Base-by-base conservation (phyloP, 2,888 invertebrate genomes). In the Ernsta delagoae region DNA sequence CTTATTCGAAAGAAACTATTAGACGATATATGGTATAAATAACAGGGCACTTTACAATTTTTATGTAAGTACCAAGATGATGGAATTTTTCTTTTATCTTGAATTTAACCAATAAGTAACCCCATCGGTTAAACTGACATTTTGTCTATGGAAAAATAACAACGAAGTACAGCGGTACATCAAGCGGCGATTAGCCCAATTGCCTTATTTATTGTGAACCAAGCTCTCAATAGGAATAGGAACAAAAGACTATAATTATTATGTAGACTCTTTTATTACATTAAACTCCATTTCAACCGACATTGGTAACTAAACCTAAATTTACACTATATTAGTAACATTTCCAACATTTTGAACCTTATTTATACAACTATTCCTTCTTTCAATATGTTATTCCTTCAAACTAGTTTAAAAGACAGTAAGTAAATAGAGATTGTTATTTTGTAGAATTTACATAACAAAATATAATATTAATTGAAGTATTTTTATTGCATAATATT, bases 301-400 rank as follows among this genome's bases (percentile, higher is more conserved):
- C 56, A 62, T 57, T 39, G 62, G 61, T 62, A 67, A 68, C 67
- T 68, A 68, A 56, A 39, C 48, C 67, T 68, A 68, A 67, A 56
- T 67, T 67, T 67, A 67, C 61, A 34, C 61, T 67, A 67, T 39
- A 24, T 67, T 61, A 67, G 36, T 61, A 67, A 67, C 67, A 56
- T 56, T 24, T 68, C 67, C 56, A 62, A 61, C 61, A 68, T 62
- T 60, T 68, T 68, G 45, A 43, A 48, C 61, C 61, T 62, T 61
- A 61, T 36, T 65, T 43, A 53, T 53, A 65, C n/a, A 59, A 43
- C 4, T 45, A n/a, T 45, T 41, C 12, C 36, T 57, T 8, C 39
- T 45, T 41, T 36, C 48, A 1, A 48, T 39, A 24, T 5, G 9
- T 45, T 7, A 45, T 4, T 57, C 34, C 34, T 31, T 56, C 54